Evolutionary conservation across 2,113 vertebrate genomes (phyloP).

Genomic region (Felis chaus): DNA sequence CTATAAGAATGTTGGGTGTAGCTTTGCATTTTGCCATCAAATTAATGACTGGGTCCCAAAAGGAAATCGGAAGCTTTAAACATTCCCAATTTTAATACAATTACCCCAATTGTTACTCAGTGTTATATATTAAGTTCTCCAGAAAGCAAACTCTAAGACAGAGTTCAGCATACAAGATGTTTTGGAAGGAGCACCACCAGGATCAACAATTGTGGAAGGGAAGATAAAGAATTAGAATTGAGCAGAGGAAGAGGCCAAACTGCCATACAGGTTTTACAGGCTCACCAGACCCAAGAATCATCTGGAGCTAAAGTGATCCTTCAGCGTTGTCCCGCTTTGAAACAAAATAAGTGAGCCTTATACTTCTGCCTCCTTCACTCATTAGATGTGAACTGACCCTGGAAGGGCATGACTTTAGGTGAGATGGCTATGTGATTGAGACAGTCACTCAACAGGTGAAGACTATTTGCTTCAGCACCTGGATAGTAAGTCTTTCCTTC

Average conservation of each 20-base stretch:
- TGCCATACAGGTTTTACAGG: fast-evolving
- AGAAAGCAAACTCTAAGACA: not conserved
- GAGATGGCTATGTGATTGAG: not conserved
- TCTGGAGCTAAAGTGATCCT: not conserved
- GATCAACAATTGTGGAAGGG: not conserved
- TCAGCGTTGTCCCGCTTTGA: not conserved
- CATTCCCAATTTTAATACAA: not conserved
- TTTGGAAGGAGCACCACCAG: not conserved
- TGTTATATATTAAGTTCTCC: not conserved
- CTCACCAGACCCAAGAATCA: not conserved
- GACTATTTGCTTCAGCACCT: not conserved
- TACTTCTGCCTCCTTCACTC: not conserved
- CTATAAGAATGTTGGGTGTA: not conserved
- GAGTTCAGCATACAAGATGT: fast-evolving
- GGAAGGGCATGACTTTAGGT: not conserved
- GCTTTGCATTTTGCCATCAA: not conserved
- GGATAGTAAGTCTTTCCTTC: not conserved
- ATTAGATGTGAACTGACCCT: not conserved
- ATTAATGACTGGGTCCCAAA: not conserved
- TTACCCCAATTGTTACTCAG: not conserved
- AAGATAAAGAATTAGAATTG: not conserved
- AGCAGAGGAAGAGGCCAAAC: not conserved
- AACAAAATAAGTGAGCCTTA: not conserved
- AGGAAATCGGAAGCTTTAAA: not conserved
- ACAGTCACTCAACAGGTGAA: not conserved